A percentile compares a stretch with the other conserved stretches of the same genome.
phyloP scores from a whole-genome alignment of 2,113 vertebrate genomes.

The Entomyzon cyanotis region DNA sequence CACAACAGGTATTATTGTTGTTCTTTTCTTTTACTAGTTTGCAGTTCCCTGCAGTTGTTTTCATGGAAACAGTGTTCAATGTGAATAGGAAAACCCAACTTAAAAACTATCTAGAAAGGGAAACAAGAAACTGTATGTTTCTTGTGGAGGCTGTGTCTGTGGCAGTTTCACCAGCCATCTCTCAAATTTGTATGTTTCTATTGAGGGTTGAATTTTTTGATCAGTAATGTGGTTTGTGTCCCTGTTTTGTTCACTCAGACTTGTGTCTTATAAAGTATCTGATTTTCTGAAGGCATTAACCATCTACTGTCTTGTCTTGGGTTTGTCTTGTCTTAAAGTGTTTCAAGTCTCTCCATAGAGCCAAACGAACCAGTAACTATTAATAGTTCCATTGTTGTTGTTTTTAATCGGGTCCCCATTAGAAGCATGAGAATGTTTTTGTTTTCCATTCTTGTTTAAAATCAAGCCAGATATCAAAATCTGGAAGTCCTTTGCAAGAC shows the following conservation, averaged over 20 bases:
- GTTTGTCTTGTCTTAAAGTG: background rate
- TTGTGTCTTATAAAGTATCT: background rate
- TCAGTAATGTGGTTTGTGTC: background rate
- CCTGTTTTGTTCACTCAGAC: background rate
- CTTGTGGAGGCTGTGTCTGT: background rate
- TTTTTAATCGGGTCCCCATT: background rate
- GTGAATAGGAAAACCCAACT: background rate
- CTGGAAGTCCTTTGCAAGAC: background rate
- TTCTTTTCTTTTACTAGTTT: background rate
- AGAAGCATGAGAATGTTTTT: background rate
- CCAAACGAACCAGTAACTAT: background rate
- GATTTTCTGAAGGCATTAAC: background rate
- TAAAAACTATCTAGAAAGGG: background rate
- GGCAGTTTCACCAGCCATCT: background rate
- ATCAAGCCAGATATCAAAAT: background rate
- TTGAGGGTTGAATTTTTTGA: background rate
- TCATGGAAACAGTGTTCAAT: accelerated
- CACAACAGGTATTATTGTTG: background rate
- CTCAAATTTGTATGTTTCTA: background rate
- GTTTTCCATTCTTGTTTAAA: background rate
- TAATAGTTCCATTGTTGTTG: background rate
- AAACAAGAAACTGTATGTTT: background rate
- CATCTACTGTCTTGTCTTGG: background rate
- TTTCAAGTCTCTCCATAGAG: background rate
- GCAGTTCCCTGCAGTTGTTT: background rate